phyloP scores from a whole-genome alignment of 2,113 vertebrate genomes.

The Lucifuga dentata region DNA sequence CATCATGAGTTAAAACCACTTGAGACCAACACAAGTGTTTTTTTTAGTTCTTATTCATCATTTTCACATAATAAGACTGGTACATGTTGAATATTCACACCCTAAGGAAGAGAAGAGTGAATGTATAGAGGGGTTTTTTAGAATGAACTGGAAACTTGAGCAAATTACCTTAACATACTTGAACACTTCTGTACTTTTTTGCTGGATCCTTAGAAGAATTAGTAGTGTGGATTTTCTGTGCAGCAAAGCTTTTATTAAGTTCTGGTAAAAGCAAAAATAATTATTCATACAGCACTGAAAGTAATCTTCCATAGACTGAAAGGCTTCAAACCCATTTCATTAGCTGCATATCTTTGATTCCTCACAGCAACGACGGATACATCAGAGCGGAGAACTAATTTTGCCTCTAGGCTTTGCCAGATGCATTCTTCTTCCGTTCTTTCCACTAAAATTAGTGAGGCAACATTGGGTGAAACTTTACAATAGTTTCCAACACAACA shows the following conservation, averaged over 20 bases:
- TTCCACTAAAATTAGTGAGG: slow-evolving; percentile 21
- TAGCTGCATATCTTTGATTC: slow-evolving; percentile 52
- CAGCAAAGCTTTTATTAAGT: slow-evolving; percentile 2
- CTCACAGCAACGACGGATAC: slow-evolving; percentile 46
- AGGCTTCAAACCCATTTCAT: slow-evolving; percentile 55
- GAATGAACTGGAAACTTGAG: background rate
- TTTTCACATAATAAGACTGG: background rate
- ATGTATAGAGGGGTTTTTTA: background rate
- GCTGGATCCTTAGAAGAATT: background rate
- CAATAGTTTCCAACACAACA: slow-evolving; percentile 16
- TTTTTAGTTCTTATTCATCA: slow-evolving; percentile 1
- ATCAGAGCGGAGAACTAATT: slow-evolving; percentile 41
- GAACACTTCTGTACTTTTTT: slow-evolving; percentile 1
- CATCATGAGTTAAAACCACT: slow-evolving; percentile 36
- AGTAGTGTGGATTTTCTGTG: slow-evolving; percentile 12
- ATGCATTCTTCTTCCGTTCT: slow-evolving; percentile 26
- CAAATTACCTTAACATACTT: background rate
- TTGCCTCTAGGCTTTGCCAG: slow-evolving; percentile 39
- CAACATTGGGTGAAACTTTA: slow-evolving; percentile 37
- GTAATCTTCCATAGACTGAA: slow-evolving; percentile 38
- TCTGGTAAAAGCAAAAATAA: slow-evolving; percentile 14
- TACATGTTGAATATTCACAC: background rate
- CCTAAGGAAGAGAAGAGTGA: background rate
- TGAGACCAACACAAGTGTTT: slow-evolving; percentile 20
- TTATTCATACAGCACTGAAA: slow-evolving; percentile 44